Percentiles rank a stretch among this genome's conserved stretches.
phyloP scores from a whole-genome alignment of 2,888 invertebrate genomes.

The Tridacna gigas region DNA sequence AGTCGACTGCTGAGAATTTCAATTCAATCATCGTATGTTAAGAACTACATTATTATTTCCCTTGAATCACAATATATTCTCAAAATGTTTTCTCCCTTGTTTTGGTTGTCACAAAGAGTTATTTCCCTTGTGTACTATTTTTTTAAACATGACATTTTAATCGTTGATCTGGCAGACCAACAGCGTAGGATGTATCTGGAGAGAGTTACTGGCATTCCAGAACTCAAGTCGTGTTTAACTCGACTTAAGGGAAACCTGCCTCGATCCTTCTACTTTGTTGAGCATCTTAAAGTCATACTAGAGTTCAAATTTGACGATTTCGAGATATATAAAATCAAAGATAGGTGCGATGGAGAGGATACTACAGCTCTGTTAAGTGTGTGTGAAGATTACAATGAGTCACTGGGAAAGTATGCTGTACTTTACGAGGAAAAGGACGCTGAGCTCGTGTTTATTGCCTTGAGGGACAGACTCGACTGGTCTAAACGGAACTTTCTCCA shows the following conservation, averaged over 20 bases:
- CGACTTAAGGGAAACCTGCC: neutral
- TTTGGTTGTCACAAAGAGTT: no score
- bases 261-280: constrained; percentile 3
- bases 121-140: no score
- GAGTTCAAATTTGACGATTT: constrained; percentile 6
- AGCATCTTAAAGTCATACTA: neutral
- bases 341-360: neutral
- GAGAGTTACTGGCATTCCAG: neutral
- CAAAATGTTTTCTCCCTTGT: no score
- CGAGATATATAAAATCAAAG: neutral
- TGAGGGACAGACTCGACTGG: neutral
- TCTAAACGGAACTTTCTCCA: constrained; percentile 2
- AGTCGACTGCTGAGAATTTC: no score
- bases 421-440: constrained; percentile 1
- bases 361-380: neutral
- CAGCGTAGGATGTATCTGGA: neutral
- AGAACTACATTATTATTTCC: no score
- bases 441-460: neutral
- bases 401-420: neutral
- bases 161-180: neutral
- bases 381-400: no score
- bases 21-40: no score
- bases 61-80: no score
- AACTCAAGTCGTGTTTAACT: neutral
- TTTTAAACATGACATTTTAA: no score